Conservation (phyloP, 1,140 invertebrate genomes). For the Colletes latitarsis region DNA sequence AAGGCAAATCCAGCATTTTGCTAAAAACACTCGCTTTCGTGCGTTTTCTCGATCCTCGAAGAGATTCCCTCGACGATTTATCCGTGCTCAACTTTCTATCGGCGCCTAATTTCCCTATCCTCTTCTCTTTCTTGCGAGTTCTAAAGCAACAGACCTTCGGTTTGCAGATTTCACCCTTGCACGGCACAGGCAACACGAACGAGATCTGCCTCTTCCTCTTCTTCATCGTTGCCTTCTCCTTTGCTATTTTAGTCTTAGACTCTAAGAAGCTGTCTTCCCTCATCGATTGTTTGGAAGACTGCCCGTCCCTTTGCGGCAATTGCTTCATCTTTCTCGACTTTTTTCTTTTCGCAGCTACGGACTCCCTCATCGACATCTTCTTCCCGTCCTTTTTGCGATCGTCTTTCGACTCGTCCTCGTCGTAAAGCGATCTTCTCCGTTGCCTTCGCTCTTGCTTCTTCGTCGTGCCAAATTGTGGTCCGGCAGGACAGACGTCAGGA, state of each 20-base stretch:
- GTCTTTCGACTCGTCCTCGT: not conserved
- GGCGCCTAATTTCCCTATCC: not conserved
- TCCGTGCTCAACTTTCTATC: not conserved
- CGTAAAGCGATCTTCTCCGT: not conserved
- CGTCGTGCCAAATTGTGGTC: fast-evolving
- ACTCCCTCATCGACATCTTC: not conserved
- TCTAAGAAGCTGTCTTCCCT: not conserved
- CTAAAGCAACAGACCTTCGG: conserved; percentile 31
- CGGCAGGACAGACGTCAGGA: not conserved
- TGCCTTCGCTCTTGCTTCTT: not conserved
- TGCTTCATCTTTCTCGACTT: not conserved
- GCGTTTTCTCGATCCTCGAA: not conserved
- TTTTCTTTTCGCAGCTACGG: too few species aligned
- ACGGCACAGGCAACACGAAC: conserved; percentile 35
- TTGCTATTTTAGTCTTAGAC: not conserved
- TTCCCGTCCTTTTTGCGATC: conserved; percentile 3
- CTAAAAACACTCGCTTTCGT: not conserved
- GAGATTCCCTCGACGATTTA: not conserved
- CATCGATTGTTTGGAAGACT: not conserved
- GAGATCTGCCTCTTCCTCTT: not conserved
- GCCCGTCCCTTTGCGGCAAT: not conserved
- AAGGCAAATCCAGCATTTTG: conserved; percentile 9
- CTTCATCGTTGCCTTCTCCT: conserved; percentile 1
- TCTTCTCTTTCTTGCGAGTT: not conserved
- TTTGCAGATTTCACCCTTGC: conserved; percentile 40